phyloP scores from a whole-genome alignment of 2,888 invertebrate species.

The Ormyrus pomaceus region DNA sequence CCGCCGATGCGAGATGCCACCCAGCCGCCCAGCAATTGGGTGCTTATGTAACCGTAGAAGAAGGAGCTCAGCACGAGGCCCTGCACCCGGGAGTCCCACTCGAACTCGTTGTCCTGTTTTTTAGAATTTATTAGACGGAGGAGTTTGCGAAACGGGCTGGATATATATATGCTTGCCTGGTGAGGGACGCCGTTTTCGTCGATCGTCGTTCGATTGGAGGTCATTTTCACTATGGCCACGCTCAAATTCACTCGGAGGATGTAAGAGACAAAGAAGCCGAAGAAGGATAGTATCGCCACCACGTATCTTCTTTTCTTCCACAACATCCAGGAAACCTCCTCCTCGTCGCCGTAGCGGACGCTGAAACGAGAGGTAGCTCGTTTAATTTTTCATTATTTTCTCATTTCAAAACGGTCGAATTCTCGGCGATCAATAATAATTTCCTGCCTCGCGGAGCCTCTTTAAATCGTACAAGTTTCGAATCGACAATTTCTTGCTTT shows the following conservation, averaged over 20 bases:
- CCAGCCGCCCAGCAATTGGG: conserved; percentile 90
- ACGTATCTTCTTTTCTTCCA: conserved; percentile 86
- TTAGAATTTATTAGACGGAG: background rate
- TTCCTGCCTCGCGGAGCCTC: no score
- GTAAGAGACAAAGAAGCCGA: conserved; percentile 91
- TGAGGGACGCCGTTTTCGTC: conserved; percentile 81
- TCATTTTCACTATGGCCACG: conserved; percentile 96
- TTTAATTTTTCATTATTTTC: no score
- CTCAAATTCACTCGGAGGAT: conserved; percentile 91
- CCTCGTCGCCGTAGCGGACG: conserved; percentile 60
- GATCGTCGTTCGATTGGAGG: conserved; percentile 81
- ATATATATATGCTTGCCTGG: conserved; percentile 75
- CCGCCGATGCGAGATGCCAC: conserved; percentile 91
- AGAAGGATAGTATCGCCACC: conserved; percentile 86
- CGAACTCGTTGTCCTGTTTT: conserved; percentile 82
- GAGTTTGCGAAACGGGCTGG: no score
- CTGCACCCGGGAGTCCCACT: conserved; percentile 87
- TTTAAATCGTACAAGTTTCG: no score
- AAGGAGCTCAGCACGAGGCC: conserved; percentile 90
- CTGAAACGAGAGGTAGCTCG: no score
- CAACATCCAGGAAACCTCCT: conserved; percentile 80
- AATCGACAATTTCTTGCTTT: no score
- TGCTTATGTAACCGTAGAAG: conserved; percentile 92
- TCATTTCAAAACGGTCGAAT: no score
- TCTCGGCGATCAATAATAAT: no score